Evolutionary conservation across 2,113 vertebrate species (phyloP).

Genomic region (Dromas ardeola): DNA sequence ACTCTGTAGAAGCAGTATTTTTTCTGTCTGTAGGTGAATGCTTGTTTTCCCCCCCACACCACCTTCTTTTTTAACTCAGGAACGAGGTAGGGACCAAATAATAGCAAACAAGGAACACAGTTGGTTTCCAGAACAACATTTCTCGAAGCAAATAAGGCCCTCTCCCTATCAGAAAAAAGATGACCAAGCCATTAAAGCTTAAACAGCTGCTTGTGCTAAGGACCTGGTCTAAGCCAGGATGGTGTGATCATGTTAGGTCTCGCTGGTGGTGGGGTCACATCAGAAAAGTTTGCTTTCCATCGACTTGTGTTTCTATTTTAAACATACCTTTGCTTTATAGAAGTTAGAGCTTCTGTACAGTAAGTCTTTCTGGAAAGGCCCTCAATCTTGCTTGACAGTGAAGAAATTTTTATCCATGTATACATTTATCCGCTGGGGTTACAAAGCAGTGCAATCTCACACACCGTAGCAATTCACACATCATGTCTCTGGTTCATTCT

Average conservation of each 20-base stretch:
- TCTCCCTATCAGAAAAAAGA: neutral
- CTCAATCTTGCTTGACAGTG: neutral
- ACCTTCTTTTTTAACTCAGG: neutral
- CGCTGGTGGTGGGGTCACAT: neutral
- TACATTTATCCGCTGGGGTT: neutral
- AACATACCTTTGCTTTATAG: neutral
- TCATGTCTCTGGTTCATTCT: neutral
- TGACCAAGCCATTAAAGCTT: neutral
- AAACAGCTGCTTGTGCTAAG: neutral
- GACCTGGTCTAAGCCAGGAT: neutral
- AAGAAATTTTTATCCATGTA: neutral
- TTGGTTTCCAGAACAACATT: neutral
- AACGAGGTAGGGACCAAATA: neutral
- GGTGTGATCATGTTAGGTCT: accelerated
- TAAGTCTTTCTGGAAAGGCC: neutral
- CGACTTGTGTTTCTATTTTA: neutral
- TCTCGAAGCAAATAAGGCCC: neutral
- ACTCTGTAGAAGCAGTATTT: neutral
- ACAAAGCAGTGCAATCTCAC: neutral
- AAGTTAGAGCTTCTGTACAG: neutral
- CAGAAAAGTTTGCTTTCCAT: neutral
- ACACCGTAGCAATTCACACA: neutral
- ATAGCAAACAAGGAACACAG: neutral
- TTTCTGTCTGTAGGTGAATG: neutral
- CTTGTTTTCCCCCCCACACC: accelerated